Base-by-base conservation (phyloP, 2,113 vertebrate genomes). In the Leptobrachium leishanense region DNA sequence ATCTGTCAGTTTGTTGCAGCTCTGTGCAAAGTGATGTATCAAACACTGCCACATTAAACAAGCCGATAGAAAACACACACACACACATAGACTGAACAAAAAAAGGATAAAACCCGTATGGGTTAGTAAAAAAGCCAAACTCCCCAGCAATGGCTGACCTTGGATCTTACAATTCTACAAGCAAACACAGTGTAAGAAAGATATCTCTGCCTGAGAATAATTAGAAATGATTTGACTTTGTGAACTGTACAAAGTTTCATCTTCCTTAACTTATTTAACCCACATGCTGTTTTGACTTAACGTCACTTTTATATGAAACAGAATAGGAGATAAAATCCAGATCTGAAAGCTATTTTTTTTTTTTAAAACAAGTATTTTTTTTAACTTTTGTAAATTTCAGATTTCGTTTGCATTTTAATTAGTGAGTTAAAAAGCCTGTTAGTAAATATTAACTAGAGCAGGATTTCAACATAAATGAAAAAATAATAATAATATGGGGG, bases 171-270 rank as follows among this genome's bases (percentile, higher is more conserved):
- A 76, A 54, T 67, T 55, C 55, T 76, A 76, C 74, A 76, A 76
- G 46, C 46, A 54, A 76, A 67, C 20, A 75, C 20, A 76, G 67
- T 76, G 74, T 66, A 55, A 55, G 46, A 76, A 65, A 54, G 63
- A 76, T 68, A 62, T 76, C 74, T 41, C 65, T 76, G 46, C 57
- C 74, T 76, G 74, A 76, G 66, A 67, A 76, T 66, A 76, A 67
- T 67, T 54, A 68, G 44, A 41, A 53, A 43, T 53, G 74, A 76
- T 76, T 55, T 67, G 44, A 76, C 74, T 76, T 55, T 12, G n/a
- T 68, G 64, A 76, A 68, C 74, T 67, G 64, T 66, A 54, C 44
- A 8, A 50, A 43, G 46, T 76, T 76, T 55, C 64, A 43, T 67
- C 74, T 64, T 54, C 39, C 46, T 68, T 68, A 67, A 76, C 74